These are phyloP conservation scores for Gobio occitaniae DNA, from an alignment of 2,797 vertebrate genomes.

Conservation along the genomic window DNA sequence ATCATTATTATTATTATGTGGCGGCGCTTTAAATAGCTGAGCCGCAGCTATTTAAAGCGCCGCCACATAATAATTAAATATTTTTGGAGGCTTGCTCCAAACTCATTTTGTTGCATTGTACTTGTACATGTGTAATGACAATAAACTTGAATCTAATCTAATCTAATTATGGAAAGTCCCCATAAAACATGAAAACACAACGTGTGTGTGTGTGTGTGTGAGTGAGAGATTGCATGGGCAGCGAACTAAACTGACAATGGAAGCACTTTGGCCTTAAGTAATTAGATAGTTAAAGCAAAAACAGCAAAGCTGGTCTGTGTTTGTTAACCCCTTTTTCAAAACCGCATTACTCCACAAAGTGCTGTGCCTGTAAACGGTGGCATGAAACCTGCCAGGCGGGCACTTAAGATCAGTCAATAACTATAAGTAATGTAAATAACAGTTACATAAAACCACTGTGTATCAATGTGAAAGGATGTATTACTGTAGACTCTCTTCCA, in stretches of 20 bases:
- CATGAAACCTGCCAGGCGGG: neutral
- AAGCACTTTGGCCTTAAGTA: slow-evolving; percentile 37
- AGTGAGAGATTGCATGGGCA: neutral
- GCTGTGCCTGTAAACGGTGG: neutral
- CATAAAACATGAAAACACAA: too few species aligned
- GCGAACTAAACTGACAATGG: neutral
- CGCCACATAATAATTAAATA: too few species aligned
- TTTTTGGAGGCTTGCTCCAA: too few species aligned
- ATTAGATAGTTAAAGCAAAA: slow-evolving; percentile 40
- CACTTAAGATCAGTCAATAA: neutral
- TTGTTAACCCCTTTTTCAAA: neutral
- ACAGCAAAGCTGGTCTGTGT: neutral
- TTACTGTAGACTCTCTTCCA: neutral
- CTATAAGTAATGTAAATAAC: neutral
- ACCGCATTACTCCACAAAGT: slow-evolving; percentile 4
- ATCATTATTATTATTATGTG: too few species aligned
- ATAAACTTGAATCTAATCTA: too few species aligned
- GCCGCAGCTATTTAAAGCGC: too few species aligned
- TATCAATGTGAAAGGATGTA: neutral
- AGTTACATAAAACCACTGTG: neutral
- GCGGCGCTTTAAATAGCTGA: too few species aligned
- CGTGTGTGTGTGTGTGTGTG: too few species aligned
- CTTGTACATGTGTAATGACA: too few species aligned
- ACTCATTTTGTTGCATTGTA: too few species aligned
- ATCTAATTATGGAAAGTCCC: too few species aligned